Conservation (phyloP, 2,888 invertebrate species). For the Andricus curvator region DNA sequence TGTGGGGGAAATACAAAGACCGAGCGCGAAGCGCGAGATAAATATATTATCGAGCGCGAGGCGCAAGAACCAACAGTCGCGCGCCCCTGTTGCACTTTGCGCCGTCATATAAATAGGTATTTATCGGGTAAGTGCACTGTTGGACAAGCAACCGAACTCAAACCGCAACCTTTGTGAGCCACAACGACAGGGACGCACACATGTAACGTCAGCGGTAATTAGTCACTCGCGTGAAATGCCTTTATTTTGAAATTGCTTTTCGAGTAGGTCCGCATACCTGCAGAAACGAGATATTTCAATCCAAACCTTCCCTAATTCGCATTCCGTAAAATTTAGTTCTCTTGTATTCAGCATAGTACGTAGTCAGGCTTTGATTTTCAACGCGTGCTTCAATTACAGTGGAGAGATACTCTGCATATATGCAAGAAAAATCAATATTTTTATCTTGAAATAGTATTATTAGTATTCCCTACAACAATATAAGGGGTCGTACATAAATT, state of each 20-base stretch:
- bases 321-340: neutral
- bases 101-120: neutral
- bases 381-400: neutral
- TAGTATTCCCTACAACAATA: neutral
- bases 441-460: neutral
- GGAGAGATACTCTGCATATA: neutral
- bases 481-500: too few relatives aligned
- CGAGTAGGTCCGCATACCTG: slow-evolving; percentile 49
- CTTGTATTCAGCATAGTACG: too few relatives aligned
- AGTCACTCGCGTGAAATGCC: slow-evolving; percentile 54
- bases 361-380: neutral
- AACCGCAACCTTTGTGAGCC: slow-evolving; percentile 28
- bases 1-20: too few relatives aligned
- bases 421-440: neutral
- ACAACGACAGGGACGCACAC: neutral
- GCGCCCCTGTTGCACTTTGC: too few relatives aligned
- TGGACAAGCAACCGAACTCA: slow-evolving; percentile 16
- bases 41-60: too few relatives aligned
- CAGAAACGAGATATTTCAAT: slow-evolving; percentile 57
- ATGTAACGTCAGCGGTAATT: slow-evolving; percentile 49
- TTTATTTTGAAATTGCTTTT: slow-evolving; percentile 51
- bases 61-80: too few relatives aligned
- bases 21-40: too few relatives aligned
- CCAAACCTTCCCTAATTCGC: slow-evolving; percentile 32
- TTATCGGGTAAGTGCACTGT: neutral